Evolutionary conservation across 2,113 vertebrate genomes (phyloP).

Genomic region (Caretta caretta): DNA sequence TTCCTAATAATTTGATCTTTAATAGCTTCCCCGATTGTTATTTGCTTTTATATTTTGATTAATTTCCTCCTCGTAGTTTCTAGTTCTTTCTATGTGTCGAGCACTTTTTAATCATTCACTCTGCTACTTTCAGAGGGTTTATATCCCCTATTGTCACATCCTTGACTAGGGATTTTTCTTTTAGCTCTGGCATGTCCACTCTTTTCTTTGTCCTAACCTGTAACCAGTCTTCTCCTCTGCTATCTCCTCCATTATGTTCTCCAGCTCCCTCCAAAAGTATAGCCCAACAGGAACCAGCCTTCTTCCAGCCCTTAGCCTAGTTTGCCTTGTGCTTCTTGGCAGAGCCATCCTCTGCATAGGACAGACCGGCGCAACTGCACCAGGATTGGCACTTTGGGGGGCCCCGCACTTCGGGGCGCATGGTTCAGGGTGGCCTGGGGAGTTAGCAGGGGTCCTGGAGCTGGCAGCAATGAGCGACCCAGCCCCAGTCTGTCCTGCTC

Average conservation of each 20-base stretch:
- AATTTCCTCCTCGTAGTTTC: too few species aligned
- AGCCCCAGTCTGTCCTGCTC: too few species aligned
- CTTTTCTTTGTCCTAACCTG: neutral
- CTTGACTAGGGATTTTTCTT: neutral
- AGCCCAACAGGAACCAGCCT: neutral
- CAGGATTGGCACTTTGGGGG: too few species aligned
- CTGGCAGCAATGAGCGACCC: too few species aligned
- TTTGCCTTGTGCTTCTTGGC: neutral
- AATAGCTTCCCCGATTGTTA: neutral
- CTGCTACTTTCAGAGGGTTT: neutral
- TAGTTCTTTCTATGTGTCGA: neutral
- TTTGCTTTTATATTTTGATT: neutral
- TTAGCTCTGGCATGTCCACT: neutral
- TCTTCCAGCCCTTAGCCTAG: neutral
- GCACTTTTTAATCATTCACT: neutral
- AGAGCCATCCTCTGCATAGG: too few species aligned
- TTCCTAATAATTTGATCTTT: neutral
- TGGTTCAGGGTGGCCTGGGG: too few species aligned
- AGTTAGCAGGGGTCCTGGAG: too few species aligned
- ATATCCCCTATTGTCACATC: neutral
- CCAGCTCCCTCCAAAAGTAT: neutral
- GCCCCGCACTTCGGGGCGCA: too few species aligned
- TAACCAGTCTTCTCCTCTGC: neutral
- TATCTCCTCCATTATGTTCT: neutral
- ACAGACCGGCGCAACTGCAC: too few species aligned